Conservation (phyloP, 2,888 invertebrate genomes). For the Athalia cordata region DNA sequence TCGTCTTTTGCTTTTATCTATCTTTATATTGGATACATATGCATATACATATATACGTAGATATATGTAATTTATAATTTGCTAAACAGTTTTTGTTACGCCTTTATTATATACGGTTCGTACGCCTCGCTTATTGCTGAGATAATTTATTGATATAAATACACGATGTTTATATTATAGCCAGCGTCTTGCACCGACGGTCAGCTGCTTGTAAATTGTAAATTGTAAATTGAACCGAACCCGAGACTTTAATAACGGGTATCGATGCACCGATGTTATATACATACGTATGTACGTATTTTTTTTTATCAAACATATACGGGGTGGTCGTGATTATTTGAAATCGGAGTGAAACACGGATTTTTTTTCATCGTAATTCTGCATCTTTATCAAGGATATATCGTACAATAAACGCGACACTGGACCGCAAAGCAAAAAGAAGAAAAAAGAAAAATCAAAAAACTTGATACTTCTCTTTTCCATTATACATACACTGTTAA, state of each 20-base stretch:
- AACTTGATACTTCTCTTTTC: no score
- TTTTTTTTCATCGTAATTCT: neutral
- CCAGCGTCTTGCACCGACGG: conserved; percentile 13
- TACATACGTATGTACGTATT: neutral
- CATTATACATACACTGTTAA: no score
- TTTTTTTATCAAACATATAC: neutral
- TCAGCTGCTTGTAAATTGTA: neutral
- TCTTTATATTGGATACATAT: neutral
- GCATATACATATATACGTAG: no score
- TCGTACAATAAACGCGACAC: no score
- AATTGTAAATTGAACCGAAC: conserved; percentile 29
- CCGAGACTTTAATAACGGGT: conserved; percentile 39
- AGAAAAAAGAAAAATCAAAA: no score
- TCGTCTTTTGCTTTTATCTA: neutral
- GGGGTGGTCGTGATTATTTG: neutral
- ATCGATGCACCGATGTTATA: conserved; percentile 8
- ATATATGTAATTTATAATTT: neutral
- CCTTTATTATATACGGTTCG: neutral
- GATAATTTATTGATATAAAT: conserved; percentile 32
- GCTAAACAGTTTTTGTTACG: neutral
- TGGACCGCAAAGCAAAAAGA: no score
- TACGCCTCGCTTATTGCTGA: neutral
- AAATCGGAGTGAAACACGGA: neutral
- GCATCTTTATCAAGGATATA: no score
- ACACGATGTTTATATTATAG: conserved; percentile 18